These are phyloP conservation scores for Casuarius casuarius DNA, from an alignment of 2,113 vertebrate genomes.

Conservation along the genomic window DNA sequence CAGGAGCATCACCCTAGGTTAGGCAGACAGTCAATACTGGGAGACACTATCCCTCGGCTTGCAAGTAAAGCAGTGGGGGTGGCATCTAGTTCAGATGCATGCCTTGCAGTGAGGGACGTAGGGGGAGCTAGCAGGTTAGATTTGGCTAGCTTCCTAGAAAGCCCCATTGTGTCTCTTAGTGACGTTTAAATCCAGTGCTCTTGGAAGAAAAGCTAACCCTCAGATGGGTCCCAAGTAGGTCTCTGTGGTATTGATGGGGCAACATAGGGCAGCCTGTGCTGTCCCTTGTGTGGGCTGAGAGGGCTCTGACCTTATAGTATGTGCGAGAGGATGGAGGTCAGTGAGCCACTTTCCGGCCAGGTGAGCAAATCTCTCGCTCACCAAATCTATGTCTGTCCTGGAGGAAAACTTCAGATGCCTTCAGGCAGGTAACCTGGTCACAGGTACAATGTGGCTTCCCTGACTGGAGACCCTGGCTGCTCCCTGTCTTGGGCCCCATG, in stretches of 20 bases:
- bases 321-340: not conserved
- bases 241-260: not conserved
- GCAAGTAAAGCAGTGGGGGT: not conserved
- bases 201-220: not conserved
- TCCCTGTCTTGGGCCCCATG: not conserved
- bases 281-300: not conserved
- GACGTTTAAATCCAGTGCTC: not conserved
- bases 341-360: not conserved
- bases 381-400: not conserved
- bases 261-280: not conserved
- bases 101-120: rapidly evolving
- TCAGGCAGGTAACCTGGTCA: not conserved
- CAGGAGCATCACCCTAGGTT: constrained; percentile 81
- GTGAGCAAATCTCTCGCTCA: not conserved
- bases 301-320: not conserved
- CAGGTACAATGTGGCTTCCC: not conserved
- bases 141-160: not conserved
- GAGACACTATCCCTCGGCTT: not conserved
- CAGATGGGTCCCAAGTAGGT: not conserved
- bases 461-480: not conserved
- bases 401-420: not conserved
- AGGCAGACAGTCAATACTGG: not conserved
- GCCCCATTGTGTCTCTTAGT: not conserved
- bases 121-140: not conserved
- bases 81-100: not conserved